phyloP scores from a whole-genome alignment of 2,888 invertebrate species.

The Xestia sexstrigata region DNA sequence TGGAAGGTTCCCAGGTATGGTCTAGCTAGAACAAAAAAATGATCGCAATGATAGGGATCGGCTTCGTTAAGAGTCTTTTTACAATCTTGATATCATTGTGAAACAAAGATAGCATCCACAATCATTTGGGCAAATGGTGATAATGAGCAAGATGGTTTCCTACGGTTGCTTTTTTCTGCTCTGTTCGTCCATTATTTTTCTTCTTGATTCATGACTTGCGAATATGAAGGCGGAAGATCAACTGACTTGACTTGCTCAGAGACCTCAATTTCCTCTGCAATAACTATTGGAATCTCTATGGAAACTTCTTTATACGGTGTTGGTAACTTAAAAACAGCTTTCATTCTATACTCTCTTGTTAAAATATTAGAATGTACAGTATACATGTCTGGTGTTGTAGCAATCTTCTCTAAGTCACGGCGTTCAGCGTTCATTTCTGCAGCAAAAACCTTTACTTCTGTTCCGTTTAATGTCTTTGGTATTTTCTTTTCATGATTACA shows the following conservation, averaged over 20 bases:
- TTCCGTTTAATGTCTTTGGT: slow-evolving; percentile 17
- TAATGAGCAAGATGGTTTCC: too few relatives aligned
- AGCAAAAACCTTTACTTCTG: neutral
- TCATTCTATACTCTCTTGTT: slow-evolving; percentile 38
- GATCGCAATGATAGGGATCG: too few relatives aligned
- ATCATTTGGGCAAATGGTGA: too few relatives aligned
- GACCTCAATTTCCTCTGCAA: slow-evolving; percentile 10
- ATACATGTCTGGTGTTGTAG: slow-evolving; percentile 22
- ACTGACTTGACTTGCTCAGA: neutral
- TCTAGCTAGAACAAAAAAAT: too few relatives aligned
- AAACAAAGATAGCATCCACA: too few relatives aligned
- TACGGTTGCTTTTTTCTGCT: accelerated
- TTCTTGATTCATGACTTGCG: slow-evolving; percentile 36
- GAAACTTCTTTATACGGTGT: slow-evolving; percentile 22
- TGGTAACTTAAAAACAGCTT: slow-evolving; percentile 22
- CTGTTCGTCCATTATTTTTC: neutral
- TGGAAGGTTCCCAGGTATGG: too few relatives aligned
- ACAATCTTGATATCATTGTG: too few relatives aligned
- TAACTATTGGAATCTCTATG: slow-evolving; percentile 41
- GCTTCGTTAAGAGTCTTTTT: too few relatives aligned
- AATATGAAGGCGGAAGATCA: slow-evolving; percentile 37
- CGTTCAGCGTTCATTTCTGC: neutral
- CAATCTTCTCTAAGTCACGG: neutral
- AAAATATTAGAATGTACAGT: slow-evolving; percentile 42
- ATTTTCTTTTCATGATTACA: slow-evolving; percentile 23